Evolutionary conservation across 1,140 invertebrate genomes (phyloP), one percentile per base, ranked within the genome.

Genomic region (Micrasema minimum): DNA sequence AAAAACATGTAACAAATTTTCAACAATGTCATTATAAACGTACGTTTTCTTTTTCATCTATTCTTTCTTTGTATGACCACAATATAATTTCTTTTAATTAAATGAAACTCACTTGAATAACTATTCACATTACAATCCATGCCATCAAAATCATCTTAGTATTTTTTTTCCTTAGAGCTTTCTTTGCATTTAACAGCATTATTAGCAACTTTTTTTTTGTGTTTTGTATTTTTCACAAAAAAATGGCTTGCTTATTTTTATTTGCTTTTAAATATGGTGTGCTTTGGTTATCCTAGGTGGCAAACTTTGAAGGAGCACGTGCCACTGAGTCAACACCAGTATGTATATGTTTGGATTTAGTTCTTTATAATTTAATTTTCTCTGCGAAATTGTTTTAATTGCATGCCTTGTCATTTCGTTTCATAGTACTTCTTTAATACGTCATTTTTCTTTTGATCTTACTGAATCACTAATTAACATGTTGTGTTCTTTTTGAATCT

Each of bases 301-400:
- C 43, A 62, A 37, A 23, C 35, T 51, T 69, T 59, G 67, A 69
- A 51, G 67, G 62, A n/a, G 55, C 67, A 69, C 55, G 57, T 38
- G 55, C 67, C 11, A 76, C 77, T 79, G 86, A 88, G 79, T 79
- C 77, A 71, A 84, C 84, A 71, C 86, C 87, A 79, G 87, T 88
- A 87, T 82, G 87, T 88, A 87, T 86, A 18, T 45, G 41, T 59
- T 68, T 57, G 38, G 38, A 45, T 62, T 62, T 45, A 62, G 57
- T 61, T 61, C 22, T 37, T 59, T 59, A 14, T 59, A 64, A 23
- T n/a, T 64, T 51, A 53, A 62, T 12, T 53, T 38, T 38, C 38
- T 35, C 38, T 38, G 0, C 14, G 10, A 51, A 51, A 59, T 16
- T 16, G 31, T 64, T 62, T 46, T 43, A 35, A 64, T 26, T 23